Evolutionary conservation across 2,797 vertebrate species (phyloP).

Genomic region (Thunnus albacares): DNA sequence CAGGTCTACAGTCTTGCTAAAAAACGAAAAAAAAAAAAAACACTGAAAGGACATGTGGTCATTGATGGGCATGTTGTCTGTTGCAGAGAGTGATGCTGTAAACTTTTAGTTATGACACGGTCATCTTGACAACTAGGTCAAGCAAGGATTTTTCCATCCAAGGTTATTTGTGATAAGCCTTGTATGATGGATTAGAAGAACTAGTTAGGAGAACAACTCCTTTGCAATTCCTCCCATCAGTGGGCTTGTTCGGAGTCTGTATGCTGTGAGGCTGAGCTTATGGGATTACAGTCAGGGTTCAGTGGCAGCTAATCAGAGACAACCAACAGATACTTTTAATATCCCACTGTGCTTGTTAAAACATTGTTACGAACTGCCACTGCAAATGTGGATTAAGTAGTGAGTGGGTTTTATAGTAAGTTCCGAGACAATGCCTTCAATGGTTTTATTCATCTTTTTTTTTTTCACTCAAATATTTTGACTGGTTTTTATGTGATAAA

Average conservation of each 20-base stretch:
- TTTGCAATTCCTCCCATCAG: constrained; percentile 63
- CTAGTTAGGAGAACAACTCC: constrained; percentile 67
- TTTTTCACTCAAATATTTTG: constrained; percentile 35
- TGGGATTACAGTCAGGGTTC: constrained; percentile 80
- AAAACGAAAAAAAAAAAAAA: neutral
- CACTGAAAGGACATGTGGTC: no score
- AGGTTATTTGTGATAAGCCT: constrained; percentile 54
- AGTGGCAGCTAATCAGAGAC: constrained; percentile 81
- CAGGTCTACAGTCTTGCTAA: no score
- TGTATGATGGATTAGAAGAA: constrained; percentile 67
- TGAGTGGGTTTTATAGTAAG: constrained; percentile 47
- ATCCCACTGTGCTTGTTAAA: constrained; percentile 74
- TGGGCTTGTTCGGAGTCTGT: constrained; percentile 55
- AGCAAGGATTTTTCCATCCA: constrained; percentile 30
- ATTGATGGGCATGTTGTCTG: neutral
- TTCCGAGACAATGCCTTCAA: constrained; percentile 65
- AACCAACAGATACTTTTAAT: constrained; percentile 78
- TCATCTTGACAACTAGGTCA: constrained; percentile 38
- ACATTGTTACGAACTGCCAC: constrained; percentile 70
- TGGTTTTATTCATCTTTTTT: constrained; percentile 2
- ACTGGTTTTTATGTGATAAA: constrained; percentile 44
- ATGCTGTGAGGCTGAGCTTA: constrained; percentile 67
- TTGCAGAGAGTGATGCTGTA: neutral
- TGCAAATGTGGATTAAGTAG: constrained; percentile 72
- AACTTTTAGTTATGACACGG: neutral